A percentile compares a stretch with the other conserved stretches of the same genome.
phyloP scores from a whole-genome alignment of 2,888 invertebrate species.

The Pheosia tremula region DNA sequence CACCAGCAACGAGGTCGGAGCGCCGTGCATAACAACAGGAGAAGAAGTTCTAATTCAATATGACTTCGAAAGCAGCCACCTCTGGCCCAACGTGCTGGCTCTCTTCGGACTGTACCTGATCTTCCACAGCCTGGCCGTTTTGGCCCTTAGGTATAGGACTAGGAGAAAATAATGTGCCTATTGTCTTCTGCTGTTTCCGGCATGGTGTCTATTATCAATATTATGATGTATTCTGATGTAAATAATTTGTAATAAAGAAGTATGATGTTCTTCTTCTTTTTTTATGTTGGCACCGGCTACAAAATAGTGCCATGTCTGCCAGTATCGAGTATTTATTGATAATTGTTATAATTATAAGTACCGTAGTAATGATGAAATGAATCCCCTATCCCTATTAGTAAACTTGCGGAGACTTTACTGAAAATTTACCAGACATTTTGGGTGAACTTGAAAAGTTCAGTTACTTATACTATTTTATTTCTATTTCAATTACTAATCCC shows the following conservation, averaged over 20 bases:
- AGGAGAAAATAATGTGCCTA: conserved; percentile 75
- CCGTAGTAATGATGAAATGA: no score
- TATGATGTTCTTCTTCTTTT: conserved; percentile 6
- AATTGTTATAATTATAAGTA: no score
- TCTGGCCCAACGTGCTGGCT: conserved; percentile 87
- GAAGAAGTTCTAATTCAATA: conserved; percentile 89
- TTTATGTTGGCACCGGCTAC: background rate
- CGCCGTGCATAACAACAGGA: conserved; percentile 90
- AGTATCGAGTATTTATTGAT: no score
- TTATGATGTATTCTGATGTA: conserved; percentile 39
- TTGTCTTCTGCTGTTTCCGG: conserved; percentile 10
- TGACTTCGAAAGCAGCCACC: conserved; percentile 87
- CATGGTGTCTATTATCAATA: conserved; percentile 46
- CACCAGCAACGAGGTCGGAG: conserved; percentile 78
- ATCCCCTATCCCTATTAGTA: no score
- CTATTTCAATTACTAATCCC: no score
- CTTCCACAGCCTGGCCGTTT: conserved; percentile 89
- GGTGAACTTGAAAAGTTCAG: no score
- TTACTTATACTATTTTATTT: no score
- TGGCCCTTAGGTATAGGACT: conserved; percentile 87
- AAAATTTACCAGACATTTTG: no score
- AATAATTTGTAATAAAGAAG: conserved; percentile 33
- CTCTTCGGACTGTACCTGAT: conserved; percentile 86
- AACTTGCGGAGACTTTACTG: no score
- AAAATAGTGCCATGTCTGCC: no score